phyloP scores from a whole-genome alignment of 2,888 invertebrate genomes.

The Callosobruchus maculatus region DNA sequence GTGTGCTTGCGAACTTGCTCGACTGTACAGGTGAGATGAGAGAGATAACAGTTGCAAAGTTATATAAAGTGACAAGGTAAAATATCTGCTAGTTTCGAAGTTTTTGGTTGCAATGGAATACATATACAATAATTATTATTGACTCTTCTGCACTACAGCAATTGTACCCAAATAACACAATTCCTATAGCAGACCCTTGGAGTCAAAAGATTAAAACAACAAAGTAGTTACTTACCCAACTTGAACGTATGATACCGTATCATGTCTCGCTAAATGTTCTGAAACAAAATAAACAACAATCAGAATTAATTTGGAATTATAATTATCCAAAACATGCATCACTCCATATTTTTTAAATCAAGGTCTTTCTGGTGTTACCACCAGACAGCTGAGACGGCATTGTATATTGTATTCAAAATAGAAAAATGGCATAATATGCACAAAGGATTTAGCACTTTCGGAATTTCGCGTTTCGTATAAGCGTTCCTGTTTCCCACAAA shows the following conservation, averaged over 20 bases:
- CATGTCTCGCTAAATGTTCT: conserved; percentile 28
- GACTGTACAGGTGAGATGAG: no score
- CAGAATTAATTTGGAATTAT: background rate
- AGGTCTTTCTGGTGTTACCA: background rate
- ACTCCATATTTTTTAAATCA: background rate
- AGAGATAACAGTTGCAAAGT: no score
- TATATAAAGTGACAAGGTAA: no score
- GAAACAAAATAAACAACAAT: conserved; percentile 20
- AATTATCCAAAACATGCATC: background rate
- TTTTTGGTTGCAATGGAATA: no score
- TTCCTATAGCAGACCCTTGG: no score
- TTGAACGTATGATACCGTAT: conserved; percentile 37
- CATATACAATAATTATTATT: no score
- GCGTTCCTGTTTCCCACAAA: background rate
- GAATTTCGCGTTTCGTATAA: background rate
- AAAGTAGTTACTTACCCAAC: conserved; percentile 41
- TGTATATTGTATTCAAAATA: background rate
- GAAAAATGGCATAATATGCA: background rate
- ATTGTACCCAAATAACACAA: no score
- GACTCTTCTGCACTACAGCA: no score
- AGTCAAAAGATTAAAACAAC: no score
- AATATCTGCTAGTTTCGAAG: no score
- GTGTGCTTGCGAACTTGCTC: no score
- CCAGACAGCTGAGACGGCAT: background rate
- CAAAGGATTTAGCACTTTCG: background rate